A percentile compares a stretch with the other conserved stretches of the same genome.
Evolutionary conservation across 2,113 vertebrate genomes (phyloP).

Genomic region (Leuciscus idus): DNA sequence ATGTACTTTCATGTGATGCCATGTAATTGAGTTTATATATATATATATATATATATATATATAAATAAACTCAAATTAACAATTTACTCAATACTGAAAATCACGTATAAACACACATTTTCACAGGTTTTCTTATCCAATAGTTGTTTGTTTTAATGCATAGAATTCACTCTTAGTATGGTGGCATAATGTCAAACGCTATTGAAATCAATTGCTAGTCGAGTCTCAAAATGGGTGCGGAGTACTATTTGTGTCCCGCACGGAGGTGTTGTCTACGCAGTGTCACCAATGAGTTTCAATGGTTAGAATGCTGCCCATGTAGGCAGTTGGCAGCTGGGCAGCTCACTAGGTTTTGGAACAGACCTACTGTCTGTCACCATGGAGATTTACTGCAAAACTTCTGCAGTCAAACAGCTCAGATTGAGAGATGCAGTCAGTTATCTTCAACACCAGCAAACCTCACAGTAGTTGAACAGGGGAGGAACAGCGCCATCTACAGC

Average conservation of each 20-base stretch:
- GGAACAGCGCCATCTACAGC: constrained; percentile 48
- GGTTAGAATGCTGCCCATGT: background rate
- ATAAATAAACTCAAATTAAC: too few relatives aligned
- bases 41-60: too few relatives aligned
- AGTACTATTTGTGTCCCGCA: background rate
- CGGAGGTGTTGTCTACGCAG: background rate
- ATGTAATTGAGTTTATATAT: too few relatives aligned
- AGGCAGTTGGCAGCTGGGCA: background rate
- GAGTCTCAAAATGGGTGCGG: background rate
- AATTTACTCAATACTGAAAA: too few relatives aligned
- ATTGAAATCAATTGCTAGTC: background rate
- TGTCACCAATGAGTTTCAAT: background rate
- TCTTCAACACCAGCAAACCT: background rate
- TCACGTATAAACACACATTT: too few relatives aligned
- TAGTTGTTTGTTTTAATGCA: background rate
- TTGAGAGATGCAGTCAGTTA: background rate
- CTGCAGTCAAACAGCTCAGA: background rate
- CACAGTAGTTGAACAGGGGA: background rate
- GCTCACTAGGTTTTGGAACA: constrained; percentile 1
- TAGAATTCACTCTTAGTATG: background rate
- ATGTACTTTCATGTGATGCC: background rate
- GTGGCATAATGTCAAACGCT: background rate
- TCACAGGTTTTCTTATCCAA: too few relatives aligned
- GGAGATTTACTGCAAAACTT: background rate
- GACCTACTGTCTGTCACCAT: background rate